Evolutionary conservation across 1,140 invertebrate species (phyloP).

Genomic region (Drosophila ercepeae): DNA sequence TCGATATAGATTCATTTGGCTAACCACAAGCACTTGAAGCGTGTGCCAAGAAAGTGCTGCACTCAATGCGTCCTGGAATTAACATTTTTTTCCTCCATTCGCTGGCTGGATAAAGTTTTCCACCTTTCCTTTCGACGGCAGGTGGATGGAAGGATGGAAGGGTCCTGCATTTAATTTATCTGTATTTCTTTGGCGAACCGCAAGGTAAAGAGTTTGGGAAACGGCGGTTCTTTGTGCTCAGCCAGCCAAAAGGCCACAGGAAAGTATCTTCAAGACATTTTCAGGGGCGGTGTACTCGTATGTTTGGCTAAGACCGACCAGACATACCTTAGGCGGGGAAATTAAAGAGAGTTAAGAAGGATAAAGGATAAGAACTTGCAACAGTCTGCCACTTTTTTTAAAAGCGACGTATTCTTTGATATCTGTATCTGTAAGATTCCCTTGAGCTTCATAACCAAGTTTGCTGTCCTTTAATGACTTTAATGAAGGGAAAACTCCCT

Average conservation of each 20-base stretch:
- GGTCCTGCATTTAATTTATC: constrained; percentile 66
- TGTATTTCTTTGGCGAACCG: constrained; percentile 41
- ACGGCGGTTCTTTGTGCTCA: constrained; percentile 37
- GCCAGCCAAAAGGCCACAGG: constrained; percentile 46
- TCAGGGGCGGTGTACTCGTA: not conserved
- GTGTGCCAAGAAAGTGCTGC: constrained; percentile 43
- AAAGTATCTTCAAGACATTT: constrained; percentile 48
- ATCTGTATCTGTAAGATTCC: too few species aligned
- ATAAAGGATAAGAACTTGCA: constrained; percentile 3
- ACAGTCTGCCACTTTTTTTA: not conserved
- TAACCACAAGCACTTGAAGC: constrained; percentile 56
- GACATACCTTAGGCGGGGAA: constrained; percentile 6
- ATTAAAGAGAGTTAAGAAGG: not conserved
- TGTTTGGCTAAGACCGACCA: not conserved
- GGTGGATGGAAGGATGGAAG: not conserved
- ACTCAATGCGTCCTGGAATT: constrained; percentile 41
- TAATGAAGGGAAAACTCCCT: too few species aligned
- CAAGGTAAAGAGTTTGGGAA: constrained; percentile 19
- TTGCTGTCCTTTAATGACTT: too few species aligned
- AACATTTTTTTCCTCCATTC: constrained; percentile 43
- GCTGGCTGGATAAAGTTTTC: constrained; percentile 38
- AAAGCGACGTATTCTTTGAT: too few species aligned
- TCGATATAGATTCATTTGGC: constrained; percentile 44
- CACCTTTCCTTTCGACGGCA: not conserved
- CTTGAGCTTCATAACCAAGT: too few species aligned